Conservation (phyloP, 2,888 invertebrate genomes). For the Molorchus minor region DNA sequence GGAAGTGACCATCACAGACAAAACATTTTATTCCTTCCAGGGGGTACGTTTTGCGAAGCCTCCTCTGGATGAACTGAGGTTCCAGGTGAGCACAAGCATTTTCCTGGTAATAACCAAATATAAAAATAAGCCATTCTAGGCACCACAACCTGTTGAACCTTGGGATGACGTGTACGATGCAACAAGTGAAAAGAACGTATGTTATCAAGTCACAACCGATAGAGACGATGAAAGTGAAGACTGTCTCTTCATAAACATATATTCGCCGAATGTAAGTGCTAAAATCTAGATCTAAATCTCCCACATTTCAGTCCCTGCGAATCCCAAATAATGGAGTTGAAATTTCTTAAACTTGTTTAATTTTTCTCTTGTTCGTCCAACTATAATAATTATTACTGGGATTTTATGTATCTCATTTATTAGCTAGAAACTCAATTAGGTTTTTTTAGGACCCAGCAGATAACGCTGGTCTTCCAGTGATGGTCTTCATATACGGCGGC, state of each 20-base stretch:
- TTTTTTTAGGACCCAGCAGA: constrained; percentile 21
- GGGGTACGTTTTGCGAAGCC: constrained; percentile 37
- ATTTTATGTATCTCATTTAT: too few relatives aligned
- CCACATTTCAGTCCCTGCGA: too few relatives aligned
- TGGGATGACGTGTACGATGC: constrained; percentile 45
- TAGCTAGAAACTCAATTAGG: neutral
- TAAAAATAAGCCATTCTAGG: constrained; percentile 19
- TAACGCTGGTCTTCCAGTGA: constrained; percentile 51
- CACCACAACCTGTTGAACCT: constrained; percentile 40
- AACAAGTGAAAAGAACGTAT: constrained; percentile 40
- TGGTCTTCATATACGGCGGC: constrained; percentile 61
- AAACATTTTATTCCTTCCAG: constrained; percentile 35
- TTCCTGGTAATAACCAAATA: neutral
- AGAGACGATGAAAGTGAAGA: constrained; percentile 42
- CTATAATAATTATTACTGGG: too few relatives aligned
- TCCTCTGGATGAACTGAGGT: constrained; percentile 33
- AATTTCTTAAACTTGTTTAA: too few relatives aligned
- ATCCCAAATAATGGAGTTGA: too few relatives aligned
- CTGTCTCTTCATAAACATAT: constrained; percentile 45
- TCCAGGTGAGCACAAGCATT: constrained; percentile 25
- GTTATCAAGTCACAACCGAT: constrained; percentile 36
- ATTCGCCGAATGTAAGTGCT: too few relatives aligned
- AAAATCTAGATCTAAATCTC: too few relatives aligned
- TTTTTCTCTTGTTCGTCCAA: too few relatives aligned
- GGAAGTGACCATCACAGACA: constrained; percentile 14